These are phyloP conservation scores for Myrmecophaga tridactyla DNA, from an alignment of 2,113 vertebrate genomes.

Conservation along the genomic window DNA sequence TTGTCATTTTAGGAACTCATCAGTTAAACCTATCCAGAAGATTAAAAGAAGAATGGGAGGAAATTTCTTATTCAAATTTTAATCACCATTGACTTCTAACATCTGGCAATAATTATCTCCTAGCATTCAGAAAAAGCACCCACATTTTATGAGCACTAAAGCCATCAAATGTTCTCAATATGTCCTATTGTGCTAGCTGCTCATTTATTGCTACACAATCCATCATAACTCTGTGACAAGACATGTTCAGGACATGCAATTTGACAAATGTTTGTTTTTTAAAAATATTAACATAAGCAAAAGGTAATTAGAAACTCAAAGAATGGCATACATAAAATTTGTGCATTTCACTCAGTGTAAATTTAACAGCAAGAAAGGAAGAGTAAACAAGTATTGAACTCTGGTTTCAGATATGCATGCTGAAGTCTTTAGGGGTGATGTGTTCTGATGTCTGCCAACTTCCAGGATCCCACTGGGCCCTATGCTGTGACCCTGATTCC, in stretches of 20 bases:
- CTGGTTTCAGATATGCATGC: background rate
- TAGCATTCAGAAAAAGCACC: background rate
- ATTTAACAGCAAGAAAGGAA: background rate
- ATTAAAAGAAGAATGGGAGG: background rate
- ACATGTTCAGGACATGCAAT: background rate
- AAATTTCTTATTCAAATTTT: constrained; percentile 8
- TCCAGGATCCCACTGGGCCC: background rate
- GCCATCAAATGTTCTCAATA: background rate
- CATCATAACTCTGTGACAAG: background rate
- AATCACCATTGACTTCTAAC: constrained; percentile 4
- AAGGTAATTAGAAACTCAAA: constrained; percentile 3
- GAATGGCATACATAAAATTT: background rate
- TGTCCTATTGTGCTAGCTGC: background rate
- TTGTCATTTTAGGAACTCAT: background rate
- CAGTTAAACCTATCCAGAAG: background rate
- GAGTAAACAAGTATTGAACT: background rate
- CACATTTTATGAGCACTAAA: background rate
- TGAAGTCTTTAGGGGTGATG: background rate
- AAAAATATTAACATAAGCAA: background rate
- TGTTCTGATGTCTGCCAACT: background rate
- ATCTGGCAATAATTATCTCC: background rate
- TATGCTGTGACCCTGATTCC: background rate
- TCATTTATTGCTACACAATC: background rate
- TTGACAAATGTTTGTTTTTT: background rate
- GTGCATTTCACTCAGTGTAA: background rate